Percentiles rank a stretch among this genome's conserved stretches.
Conservation (phyloP, 2,888 invertebrate genomes). For the Eulithis prunata region DNA sequence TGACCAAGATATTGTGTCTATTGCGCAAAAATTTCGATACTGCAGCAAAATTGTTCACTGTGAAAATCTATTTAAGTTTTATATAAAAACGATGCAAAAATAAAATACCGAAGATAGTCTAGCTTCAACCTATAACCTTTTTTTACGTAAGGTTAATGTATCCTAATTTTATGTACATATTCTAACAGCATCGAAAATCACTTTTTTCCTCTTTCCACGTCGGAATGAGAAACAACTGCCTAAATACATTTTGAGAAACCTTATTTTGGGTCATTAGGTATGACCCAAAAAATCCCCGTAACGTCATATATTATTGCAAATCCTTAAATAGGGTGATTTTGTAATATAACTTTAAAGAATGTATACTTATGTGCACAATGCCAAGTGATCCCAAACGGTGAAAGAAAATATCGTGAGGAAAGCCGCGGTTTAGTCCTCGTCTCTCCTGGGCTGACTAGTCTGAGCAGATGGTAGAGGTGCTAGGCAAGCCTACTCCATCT, state of each 20-base stretch:
- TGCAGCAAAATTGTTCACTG: too few species aligned
- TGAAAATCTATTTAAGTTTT: not conserved
- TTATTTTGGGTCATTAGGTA: too few species aligned
- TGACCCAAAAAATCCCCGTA: not conserved
- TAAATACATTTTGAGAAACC: too few species aligned
- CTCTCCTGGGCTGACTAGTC: too few species aligned
- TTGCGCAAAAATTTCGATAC: too few species aligned
- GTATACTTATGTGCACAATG: too few species aligned
- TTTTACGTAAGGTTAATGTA: not conserved
- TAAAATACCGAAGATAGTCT: not conserved
- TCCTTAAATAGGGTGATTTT: conserved; percentile 13
- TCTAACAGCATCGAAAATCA: not conserved
- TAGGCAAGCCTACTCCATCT: too few species aligned
- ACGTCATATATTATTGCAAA: conserved; percentile 11
- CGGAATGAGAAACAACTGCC: not conserved
- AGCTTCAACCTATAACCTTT: not conserved
- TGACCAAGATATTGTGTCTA: too few species aligned
- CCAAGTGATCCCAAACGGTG: too few species aligned
- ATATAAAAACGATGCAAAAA: not conserved
- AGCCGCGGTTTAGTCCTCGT: too few species aligned
- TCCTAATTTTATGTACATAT: not conserved
- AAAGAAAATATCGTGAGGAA: too few species aligned
- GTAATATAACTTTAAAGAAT: conserved; percentile 12
- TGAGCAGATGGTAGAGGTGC: too few species aligned
- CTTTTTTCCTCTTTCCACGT: not conserved